Base-by-base conservation (phyloP, 2,113 vertebrate genomes). In the Sialia sialis region DNA sequence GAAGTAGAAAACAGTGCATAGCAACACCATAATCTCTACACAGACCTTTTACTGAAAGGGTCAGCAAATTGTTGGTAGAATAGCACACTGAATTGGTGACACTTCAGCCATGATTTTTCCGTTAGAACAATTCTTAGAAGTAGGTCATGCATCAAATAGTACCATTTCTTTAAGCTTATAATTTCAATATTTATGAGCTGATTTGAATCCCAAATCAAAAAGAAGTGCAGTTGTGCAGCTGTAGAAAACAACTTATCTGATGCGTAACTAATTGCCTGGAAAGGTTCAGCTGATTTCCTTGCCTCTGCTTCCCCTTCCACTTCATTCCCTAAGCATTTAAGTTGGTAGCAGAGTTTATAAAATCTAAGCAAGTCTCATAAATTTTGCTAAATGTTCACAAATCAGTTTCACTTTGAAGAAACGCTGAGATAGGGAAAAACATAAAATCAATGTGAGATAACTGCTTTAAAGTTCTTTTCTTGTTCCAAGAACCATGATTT, bases 171-270 rank as follows among this genome's bases (percentile, higher is more conserved):
- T 96, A 91, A 97, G 88, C 84, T 75, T 91, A 88, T 81, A 41
- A 87, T 97, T 96, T 97, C 95, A 98, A 96, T 97, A 97, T 97
- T 97, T 96, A 97, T 97, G 78, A 97, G 83, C 83, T 86, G 76
- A 97, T 97, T 98, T 98, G 89, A 97, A 97, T 97, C 83, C 70
- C 92, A 94, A 97, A 97, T 96, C 13, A 95, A 94, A 87, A 90
- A 87, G 54, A 91, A 59, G 29, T 93, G 89, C 7, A 26, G 87
- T 94, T 84, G 36, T 76, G 88, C 93, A 95, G 84, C 86, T 96
- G 91, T 79, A 94, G 91, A 89, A 97, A 97, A 96, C 94, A 96
- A 90, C 76, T 96, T 96, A 95, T 95, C 90, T 94, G 96, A 90
- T 76, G 90, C 89, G 89, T 96, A 95, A 77, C 80, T 96, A 96